Percentiles rank a stretch among this genome's conserved stretches.
Evolutionary conservation across 92 coral and sea anemone genomes (phyloP).

Genomic region (Heteractis magnifica): DNA sequence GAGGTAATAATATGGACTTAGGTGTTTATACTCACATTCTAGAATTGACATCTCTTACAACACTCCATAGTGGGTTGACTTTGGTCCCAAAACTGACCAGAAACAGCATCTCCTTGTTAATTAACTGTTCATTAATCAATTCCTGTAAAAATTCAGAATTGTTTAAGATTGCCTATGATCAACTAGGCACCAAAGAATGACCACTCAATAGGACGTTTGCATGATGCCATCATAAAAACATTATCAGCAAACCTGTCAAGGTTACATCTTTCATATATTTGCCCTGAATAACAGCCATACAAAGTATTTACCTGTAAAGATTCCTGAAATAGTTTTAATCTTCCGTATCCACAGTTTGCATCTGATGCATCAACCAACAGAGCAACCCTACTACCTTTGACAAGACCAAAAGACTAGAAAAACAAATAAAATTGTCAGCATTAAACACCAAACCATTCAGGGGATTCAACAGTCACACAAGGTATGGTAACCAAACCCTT

Average conservation of each 20-base stretch:
- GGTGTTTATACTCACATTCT: constrained; percentile 72
- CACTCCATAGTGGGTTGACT: constrained; percentile 81
- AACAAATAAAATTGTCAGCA: background rate
- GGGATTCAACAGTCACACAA: background rate
- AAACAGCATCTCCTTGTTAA: constrained; percentile 80
- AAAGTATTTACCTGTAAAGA: constrained; percentile 66
- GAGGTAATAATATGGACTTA: background rate
- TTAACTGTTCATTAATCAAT: constrained; percentile 84
- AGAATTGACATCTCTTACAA: constrained; percentile 90
- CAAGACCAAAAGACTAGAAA: constrained; percentile 85
- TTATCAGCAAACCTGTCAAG: too few relatives aligned
- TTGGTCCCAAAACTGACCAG: constrained; percentile 87
- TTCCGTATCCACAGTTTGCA: constrained; percentile 93
- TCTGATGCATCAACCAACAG: constrained; percentile 95
- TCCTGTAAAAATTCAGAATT: constrained; percentile 43
- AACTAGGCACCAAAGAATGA: too few relatives aligned
- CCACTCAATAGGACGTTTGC: too few relatives aligned
- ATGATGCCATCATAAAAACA: too few relatives aligned
- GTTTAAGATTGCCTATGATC: background rate
- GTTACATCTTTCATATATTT: too few relatives aligned
- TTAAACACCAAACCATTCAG: background rate
- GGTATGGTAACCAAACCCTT: too few relatives aligned
- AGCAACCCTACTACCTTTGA: constrained; percentile 89
- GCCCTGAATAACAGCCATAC: too few relatives aligned
- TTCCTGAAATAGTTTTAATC: constrained; percentile 88